Conservation (phyloP, 2,797 vertebrate genomes). For the Chrysocyon brachyurus region DNA sequence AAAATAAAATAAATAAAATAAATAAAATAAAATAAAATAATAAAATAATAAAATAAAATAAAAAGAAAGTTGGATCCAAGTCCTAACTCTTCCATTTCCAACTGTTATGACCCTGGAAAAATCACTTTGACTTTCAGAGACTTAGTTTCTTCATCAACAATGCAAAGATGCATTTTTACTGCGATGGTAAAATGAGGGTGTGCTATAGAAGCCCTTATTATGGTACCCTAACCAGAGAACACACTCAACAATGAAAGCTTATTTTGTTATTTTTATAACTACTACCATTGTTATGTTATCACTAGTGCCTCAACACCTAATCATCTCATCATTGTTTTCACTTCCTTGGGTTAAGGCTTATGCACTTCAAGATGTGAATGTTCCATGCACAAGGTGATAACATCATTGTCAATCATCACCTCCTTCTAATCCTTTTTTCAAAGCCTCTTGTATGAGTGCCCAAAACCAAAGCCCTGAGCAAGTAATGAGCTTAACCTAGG, state of each 20-base stretch:
- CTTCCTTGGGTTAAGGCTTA: background rate
- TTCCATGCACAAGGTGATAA: background rate
- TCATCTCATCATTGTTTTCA: background rate
- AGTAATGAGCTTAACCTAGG: background rate
- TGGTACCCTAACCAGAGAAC: background rate
- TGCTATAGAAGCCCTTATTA: background rate
- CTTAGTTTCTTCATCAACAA: conserved; percentile 3
- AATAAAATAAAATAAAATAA: too few relatives aligned
- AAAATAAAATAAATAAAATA: too few relatives aligned
- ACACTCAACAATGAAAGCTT: background rate
- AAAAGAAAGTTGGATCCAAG: background rate
- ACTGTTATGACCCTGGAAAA: background rate
- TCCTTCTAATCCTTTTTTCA: background rate
- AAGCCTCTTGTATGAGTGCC: background rate
- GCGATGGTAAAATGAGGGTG: background rate
- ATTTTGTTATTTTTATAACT: background rate
- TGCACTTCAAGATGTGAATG: background rate
- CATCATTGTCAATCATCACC: background rate
- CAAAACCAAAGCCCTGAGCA: background rate
- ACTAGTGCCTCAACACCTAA: background rate
- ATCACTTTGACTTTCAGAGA: background rate
- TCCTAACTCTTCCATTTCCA: background rate
- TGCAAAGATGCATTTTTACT: background rate
- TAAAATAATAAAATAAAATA: too few relatives aligned
- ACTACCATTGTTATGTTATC: background rate